Percentiles rank a stretch among this genome's conserved stretches.
Conservation (phyloP, 2,797 vertebrate species). For the Garrulus glandarius region DNA sequence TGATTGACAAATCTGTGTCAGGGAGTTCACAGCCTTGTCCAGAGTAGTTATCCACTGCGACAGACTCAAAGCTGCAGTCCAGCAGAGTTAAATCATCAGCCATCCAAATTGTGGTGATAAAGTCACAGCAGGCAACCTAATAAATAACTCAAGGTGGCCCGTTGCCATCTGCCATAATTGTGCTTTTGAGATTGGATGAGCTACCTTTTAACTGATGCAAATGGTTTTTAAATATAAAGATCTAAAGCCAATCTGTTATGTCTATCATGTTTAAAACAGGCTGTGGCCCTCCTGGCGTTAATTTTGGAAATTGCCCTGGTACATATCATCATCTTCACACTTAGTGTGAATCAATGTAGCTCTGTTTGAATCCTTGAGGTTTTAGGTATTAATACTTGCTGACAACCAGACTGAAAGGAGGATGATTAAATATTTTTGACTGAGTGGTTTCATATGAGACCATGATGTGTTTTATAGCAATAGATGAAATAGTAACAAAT, state of each 20-base stretch:
- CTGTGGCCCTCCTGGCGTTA: neutral
- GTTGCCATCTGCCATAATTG: neutral
- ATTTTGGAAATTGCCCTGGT: slow-evolving; percentile 4
- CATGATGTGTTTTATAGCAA: neutral
- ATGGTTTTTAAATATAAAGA: neutral
- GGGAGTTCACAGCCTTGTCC: neutral
- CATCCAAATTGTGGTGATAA: neutral
- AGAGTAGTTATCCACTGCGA: neutral
- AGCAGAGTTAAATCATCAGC: neutral
- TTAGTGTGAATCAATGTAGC: neutral
- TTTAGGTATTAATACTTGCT: neutral
- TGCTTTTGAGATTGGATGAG: neutral
- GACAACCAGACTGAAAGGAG: neutral
- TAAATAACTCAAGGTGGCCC: neutral
- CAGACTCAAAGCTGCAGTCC: neutral
- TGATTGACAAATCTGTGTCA: slow-evolving; percentile 10
- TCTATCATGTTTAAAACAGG: neutral
- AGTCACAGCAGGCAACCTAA: slow-evolving; percentile 4
- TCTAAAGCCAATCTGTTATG: neutral
- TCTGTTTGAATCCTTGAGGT: neutral
- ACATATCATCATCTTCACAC: neutral
- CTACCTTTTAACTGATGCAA: neutral
- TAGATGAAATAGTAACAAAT: slow-evolving; percentile 2
- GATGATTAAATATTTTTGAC: neutral
- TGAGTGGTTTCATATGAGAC: neutral